Conservation (phyloP, 2,113 vertebrate species). For the Mormoops blainvillei region DNA sequence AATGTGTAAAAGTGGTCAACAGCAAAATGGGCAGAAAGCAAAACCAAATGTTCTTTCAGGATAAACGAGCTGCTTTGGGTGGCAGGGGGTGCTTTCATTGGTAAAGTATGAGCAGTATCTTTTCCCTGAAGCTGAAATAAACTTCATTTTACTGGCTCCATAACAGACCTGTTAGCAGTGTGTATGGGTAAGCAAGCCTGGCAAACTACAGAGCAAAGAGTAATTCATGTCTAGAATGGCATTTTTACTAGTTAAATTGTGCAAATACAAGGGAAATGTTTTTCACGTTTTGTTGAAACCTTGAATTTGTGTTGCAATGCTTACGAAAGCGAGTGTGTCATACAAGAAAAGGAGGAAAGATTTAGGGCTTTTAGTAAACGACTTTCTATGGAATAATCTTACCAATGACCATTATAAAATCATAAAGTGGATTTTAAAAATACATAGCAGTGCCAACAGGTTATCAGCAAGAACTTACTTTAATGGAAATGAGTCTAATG, state of each 20-base stretch:
- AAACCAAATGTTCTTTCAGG: slow-evolving; percentile 42
- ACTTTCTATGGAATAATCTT: background rate
- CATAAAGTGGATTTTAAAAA: background rate
- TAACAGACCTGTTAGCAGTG: background rate
- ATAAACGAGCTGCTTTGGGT: slow-evolving; percentile 31
- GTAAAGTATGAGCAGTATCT: background rate
- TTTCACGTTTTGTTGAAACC: background rate
- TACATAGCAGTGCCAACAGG: slow-evolving; percentile 34
- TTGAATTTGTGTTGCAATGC: background rate
- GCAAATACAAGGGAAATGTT: background rate
- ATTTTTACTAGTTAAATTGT: background rate
- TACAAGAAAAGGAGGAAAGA: background rate
- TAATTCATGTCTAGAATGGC: too few species aligned
- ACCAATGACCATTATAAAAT: background rate
- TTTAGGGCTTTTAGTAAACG: background rate
- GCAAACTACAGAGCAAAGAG: background rate
- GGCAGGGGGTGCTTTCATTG: slow-evolving; percentile 28
- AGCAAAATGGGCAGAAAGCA: slow-evolving; percentile 74
- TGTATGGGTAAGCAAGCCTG: background rate
- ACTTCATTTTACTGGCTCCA: background rate
- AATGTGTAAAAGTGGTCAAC: slow-evolving; percentile 85
- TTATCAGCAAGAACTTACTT: slow-evolving; percentile 17
- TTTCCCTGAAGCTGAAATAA: slow-evolving; percentile 13
- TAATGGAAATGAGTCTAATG: background rate
- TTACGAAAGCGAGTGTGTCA: background rate